A percentile compares a stretch with the other conserved stretches of the same genome.
phyloP scores from a whole-genome alignment of 2,113 vertebrate species.

The Ictidomys tridecemlineatus region DNA sequence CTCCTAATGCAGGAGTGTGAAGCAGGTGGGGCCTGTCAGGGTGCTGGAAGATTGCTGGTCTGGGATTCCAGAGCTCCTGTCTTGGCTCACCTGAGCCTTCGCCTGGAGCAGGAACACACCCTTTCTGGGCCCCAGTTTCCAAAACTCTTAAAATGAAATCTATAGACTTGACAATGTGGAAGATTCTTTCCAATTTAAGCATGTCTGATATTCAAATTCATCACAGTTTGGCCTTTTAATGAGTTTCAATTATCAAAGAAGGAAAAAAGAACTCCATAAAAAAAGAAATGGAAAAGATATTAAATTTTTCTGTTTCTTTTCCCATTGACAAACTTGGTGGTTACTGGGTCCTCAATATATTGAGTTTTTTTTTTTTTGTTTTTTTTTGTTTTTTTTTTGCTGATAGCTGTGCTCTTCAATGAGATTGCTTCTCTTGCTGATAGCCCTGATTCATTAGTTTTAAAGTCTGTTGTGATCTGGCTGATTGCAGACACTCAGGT shows the following conservation, averaged over 20 bases:
- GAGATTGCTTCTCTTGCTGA: neutral
- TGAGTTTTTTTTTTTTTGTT: neutral
- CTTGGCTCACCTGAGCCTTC: neutral
- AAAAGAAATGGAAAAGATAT: neutral
- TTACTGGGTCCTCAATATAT: neutral
- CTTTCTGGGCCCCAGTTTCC: neutral
- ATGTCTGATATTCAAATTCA: neutral
- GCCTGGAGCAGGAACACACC: neutral
- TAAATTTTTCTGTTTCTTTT: neutral
- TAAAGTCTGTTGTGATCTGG: constrained; percentile 34
- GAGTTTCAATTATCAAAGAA: neutral
- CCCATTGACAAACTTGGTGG: neutral
- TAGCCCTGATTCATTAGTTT: neutral
- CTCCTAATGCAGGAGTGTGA: neutral
- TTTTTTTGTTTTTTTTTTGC: neutral
- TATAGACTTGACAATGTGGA: neutral
- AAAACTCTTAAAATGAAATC: neutral
- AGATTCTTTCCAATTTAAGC: neutral
- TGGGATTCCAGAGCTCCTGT: neutral
- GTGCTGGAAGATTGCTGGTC: neutral
- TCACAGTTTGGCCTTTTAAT: neutral
- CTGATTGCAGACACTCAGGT: constrained; percentile 27
- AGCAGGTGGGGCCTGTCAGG: neutral
- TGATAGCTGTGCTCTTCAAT: fast-evolving
- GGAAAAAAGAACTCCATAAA: neutral